A percentile compares a stretch with the other conserved stretches of the same genome.
phyloP scores from a whole-genome alignment of 2,113 vertebrate species.

The Rhynchopsitta pachyrhyncha region DNA sequence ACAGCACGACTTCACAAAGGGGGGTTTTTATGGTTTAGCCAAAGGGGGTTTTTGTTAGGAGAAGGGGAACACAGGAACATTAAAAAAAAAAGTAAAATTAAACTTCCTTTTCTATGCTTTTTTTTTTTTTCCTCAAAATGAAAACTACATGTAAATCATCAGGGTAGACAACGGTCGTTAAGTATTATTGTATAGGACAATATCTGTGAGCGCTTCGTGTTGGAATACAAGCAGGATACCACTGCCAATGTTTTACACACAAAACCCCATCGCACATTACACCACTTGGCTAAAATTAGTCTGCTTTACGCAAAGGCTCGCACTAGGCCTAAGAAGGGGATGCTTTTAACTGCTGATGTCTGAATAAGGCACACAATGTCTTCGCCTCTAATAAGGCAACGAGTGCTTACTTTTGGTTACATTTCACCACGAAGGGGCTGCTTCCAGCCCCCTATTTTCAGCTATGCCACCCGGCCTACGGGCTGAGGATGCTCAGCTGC shows the following conservation, averaged over 20 bases:
- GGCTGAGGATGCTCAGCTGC: background rate
- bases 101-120: background rate
- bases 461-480: background rate
- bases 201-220: background rate
- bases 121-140: background rate
- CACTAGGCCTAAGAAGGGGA: conserved; percentile 13
- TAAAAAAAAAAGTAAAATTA: background rate
- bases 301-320: background rate
- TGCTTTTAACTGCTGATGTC: background rate
- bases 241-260: conserved; percentile 46
- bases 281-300: conserved; percentile 48
- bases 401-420: background rate
- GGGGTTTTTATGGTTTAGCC: conserved; percentile 25
- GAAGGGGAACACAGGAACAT: conserved; percentile 14
- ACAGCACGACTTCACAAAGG: conserved; percentile 37
- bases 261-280: conserved; percentile 5
- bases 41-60: conserved; percentile 30
- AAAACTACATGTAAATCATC: conserved; percentile 51
- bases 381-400: background rate
- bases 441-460: conserved; percentile 20
- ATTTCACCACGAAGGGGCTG: background rate
- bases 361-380: background rate
- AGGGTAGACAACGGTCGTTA: conserved; percentile 22
- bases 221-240: conserved; percentile 52
- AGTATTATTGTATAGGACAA: conserved; percentile 37